These are phyloP conservation scores for Anisognathus igniventris DNA, from an alignment of 2,797 vertebrate genomes.

Conservation along the genomic window DNA sequence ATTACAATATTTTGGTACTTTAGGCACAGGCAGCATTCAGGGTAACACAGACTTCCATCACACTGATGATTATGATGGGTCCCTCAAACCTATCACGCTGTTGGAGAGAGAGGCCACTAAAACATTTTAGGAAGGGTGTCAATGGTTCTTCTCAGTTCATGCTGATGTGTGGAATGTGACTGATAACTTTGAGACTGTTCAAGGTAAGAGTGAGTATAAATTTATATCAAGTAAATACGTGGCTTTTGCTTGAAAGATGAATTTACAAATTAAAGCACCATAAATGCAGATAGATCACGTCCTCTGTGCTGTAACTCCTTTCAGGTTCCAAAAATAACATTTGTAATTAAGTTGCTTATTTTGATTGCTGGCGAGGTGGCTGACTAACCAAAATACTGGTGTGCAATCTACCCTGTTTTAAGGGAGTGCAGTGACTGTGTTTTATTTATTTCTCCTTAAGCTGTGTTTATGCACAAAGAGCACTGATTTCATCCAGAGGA, in stretches of 20 bases:
- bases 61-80: background rate
- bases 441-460: constrained; percentile 16
- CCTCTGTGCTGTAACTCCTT: background rate
- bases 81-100: background rate
- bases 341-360: constrained; percentile 1
- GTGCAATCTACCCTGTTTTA: background rate
- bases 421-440: background rate
- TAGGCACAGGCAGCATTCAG: background rate
- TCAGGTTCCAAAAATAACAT: constrained; percentile 9
- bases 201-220: background rate
- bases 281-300: background rate
- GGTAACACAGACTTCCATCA: background rate
- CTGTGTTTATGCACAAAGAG: constrained; percentile 12
- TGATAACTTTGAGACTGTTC: background rate
- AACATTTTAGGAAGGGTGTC: background rate
- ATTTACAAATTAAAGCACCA: background rate
- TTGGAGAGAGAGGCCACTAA: background rate
- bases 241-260: background rate
- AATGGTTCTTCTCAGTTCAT: background rate
- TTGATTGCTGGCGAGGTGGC: constrained; percentile 5
- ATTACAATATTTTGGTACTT: background rate
- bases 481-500: background rate
- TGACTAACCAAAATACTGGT: constrained; percentile 22
- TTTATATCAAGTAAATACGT: background rate
- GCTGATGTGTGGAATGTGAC: background rate